Base-by-base conservation (phyloP, 1,140 invertebrate genomes). In the Sinella curviseta region DNA sequence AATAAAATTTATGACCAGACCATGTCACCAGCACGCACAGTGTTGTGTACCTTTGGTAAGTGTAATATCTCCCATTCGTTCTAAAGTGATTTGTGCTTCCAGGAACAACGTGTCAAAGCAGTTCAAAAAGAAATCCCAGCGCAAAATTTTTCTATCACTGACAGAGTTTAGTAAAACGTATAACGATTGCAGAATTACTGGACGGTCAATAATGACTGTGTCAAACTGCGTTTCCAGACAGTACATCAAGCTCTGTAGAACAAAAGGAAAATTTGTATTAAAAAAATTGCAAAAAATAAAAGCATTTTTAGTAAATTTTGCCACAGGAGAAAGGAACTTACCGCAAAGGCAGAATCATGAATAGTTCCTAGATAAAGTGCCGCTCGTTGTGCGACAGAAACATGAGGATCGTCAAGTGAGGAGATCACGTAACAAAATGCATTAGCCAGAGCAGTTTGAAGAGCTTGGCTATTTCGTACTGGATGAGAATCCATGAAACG, bases 61-160 rank as follows among this genome's bases (percentile, higher is more conserved):
- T 0, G 92, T 88, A 80, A 95, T 91, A 39, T 89, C 89, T 84
- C 96, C 95, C 31, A 90, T 90, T 86, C 94, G 94, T 85, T 97
- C 94, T 80, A 95, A 88, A 85, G 91, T 93, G 34, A 98, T 93
- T 88, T 99, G 97, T 0, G 96, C 95, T 88, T 99, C 98, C 16
- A 99, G 87, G 84, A 97, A 97, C 1, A 99, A 88, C 0, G 95
- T 93, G 86, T 99, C 98, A 87, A 99, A 99, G 70, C 97, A 91
- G 87, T 97, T 97, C 2, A 99, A 89, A 86, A 99, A 99, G 88
- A 99, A 99, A 78, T 99, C 96, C 97, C 98, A 99, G 0, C 92
- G 92, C 8, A 99, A 89, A 80, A 99, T 95, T 82, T 92, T 92
- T 54, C 96, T 89, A 85, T 98, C 95, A 80, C 93, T 94, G 1